These are phyloP conservation scores for Ranitomeya imitator DNA, from an alignment of 2,113 vertebrate genomes.

Conservation along the genomic window DNA sequence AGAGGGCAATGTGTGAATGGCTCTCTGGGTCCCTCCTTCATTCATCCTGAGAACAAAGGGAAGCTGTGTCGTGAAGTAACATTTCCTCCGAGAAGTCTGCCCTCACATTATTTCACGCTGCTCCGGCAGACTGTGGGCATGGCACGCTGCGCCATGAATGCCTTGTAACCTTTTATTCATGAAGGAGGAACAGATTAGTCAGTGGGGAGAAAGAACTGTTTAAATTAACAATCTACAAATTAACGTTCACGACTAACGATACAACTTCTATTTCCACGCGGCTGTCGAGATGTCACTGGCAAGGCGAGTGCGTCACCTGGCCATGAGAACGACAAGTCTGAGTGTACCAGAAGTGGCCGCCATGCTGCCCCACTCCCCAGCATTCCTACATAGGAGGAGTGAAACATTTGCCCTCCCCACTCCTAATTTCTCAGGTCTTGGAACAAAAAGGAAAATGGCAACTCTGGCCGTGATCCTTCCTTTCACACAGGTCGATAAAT, in stretches of 20 bases:
- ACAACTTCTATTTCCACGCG: neutral
- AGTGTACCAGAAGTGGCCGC: too few species aligned
- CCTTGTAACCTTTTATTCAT: slow-evolving; percentile 36
- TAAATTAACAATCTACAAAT: slow-evolving; percentile 19
- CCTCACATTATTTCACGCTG: slow-evolving; percentile 40
- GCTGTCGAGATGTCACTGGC: neutral
- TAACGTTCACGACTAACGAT: neutral
- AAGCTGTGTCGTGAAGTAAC: slow-evolving; percentile 44
- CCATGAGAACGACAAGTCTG: too few species aligned
- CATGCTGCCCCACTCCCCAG: too few species aligned
- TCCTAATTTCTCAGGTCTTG: too few species aligned
- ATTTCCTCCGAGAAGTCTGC: slow-evolving; percentile 36
- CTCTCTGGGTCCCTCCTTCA: slow-evolving; percentile 11
- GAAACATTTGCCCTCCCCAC: too few species aligned
- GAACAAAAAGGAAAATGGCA: too few species aligned
- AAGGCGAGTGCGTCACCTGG: too few species aligned
- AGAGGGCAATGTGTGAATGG: slow-evolving; percentile 45
- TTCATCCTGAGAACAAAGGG: slow-evolving; percentile 48
- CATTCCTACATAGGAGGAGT: too few species aligned
- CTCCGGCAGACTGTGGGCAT: slow-evolving; percentile 42
- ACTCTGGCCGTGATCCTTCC: too few species aligned
- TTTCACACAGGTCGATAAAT: too few species aligned
- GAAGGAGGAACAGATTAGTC: slow-evolving; percentile 29
- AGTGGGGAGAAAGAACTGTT: neutral
- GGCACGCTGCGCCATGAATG: slow-evolving; percentile 1